Conservation (phyloP, 2,888 invertebrate species). For the Galerucella nymphaeae region DNA sequence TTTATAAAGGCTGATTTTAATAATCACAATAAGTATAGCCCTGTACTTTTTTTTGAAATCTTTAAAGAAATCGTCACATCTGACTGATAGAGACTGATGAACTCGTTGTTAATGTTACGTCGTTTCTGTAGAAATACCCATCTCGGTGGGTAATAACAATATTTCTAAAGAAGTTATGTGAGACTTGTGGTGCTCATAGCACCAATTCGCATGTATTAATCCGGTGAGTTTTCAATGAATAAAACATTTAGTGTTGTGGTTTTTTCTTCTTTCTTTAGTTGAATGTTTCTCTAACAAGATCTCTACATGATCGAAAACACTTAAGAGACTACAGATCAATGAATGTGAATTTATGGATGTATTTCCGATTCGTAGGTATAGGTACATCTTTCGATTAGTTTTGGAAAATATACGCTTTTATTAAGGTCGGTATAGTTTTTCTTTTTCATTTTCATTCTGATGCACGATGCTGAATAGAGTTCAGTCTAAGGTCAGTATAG, state of each 20-base stretch:
- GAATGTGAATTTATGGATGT: slow-evolving; percentile 7
- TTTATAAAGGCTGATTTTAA: too few species aligned
- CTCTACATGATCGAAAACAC: slow-evolving; percentile 49
- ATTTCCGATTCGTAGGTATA: not conserved
- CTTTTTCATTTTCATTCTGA: too few species aligned
- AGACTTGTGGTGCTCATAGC: slow-evolving; percentile 49
- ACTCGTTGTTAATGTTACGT: slow-evolving; percentile 36
- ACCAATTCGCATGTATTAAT: slow-evolving; percentile 53
- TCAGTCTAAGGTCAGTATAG: too few species aligned
- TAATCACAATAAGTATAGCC: not conserved
- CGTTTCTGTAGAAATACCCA: slow-evolving; percentile 38
- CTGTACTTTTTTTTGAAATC: slow-evolving; percentile 5
- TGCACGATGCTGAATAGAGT: too few species aligned
- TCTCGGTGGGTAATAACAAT: slow-evolving; percentile 52
- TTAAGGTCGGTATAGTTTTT: too few species aligned
- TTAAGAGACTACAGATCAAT: slow-evolving; percentile 22
- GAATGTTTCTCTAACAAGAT: slow-evolving; percentile 50
- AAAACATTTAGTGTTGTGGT: slow-evolving; percentile 45
- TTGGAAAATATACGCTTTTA: not conserved
- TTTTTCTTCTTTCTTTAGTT: slow-evolving; percentile 43
- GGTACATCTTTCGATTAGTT: not conserved
- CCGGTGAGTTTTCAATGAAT: slow-evolving; percentile 46
- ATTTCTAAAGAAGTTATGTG: slow-evolving; percentile 57
- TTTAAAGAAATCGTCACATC: slow-evolving; percentile 24
- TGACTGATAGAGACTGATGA: slow-evolving; percentile 38